These are phyloP conservation scores for Poecilus cupreus DNA, from an alignment of 2,888 invertebrate species.

Conservation along the genomic window DNA sequence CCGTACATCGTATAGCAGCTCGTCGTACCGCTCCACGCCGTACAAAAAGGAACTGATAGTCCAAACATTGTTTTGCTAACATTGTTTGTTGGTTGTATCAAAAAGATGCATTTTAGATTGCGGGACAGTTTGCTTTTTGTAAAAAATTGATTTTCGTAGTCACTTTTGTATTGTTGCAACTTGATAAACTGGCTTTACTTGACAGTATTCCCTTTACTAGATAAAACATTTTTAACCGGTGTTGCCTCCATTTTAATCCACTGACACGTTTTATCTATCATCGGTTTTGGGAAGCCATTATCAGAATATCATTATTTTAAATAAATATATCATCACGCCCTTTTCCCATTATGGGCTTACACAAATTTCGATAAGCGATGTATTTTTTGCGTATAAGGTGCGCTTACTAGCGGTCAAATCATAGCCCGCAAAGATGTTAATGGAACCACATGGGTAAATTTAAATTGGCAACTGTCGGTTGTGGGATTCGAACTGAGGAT, in stretches of 20 bases:
- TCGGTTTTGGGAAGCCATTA: no score
- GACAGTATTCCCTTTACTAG: constrained; percentile 3
- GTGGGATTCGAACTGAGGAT: no score
- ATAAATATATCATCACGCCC: no score
- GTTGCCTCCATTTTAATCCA: background rate
- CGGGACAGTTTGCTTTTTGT: constrained; percentile 38
- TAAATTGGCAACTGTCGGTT: no score
- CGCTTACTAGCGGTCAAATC: no score
- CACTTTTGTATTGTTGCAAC: constrained; percentile 40
- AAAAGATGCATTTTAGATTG: constrained; percentile 47
- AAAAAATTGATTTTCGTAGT: constrained; percentile 37
- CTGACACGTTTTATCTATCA: background rate
- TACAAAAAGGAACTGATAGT: constrained; percentile 45
- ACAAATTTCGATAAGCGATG: no score
- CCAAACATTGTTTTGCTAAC: constrained; percentile 41
- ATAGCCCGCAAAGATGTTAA: no score
- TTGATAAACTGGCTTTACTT: constrained; percentile 35
- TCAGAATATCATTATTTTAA: no score
- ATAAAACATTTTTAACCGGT: background rate
- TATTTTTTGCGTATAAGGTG: no score
- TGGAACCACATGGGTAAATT: no score
- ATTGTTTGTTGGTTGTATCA: constrained; percentile 40
- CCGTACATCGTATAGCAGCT: background rate
- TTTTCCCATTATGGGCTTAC: no score
- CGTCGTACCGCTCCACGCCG: background rate